Percentiles rank a stretch among this genome's conserved stretches.
phyloP scores from a whole-genome alignment of 2,888 invertebrate species.

The Limulus polyphemus region DNA sequence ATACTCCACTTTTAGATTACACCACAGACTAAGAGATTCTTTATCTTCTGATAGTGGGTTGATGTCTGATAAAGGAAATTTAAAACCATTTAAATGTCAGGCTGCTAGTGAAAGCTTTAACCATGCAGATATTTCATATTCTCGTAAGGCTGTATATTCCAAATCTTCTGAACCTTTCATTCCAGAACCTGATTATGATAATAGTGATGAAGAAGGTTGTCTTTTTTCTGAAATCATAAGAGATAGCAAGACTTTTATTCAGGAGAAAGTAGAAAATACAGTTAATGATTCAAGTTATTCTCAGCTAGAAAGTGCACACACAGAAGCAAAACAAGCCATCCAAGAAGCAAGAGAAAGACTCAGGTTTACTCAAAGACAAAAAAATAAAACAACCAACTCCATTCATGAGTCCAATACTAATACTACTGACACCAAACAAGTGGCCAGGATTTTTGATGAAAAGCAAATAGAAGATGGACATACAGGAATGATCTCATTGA shows the following conservation, averaged over 20 bases:
- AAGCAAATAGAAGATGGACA: no score
- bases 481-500: no score
- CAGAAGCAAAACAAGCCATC: constrained; percentile 23
- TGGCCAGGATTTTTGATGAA: no score
- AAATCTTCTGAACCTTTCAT: constrained; percentile 50
- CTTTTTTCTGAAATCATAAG: no score
- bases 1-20: constrained; percentile 18
- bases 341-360: constrained; percentile 21
- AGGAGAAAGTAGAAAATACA: no score
- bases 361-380: neutral
- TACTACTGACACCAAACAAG: no score
- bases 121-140: constrained; percentile 2
- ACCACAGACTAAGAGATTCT: constrained; percentile 19
- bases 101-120: constrained; percentile 11
- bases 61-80: constrained; percentile 18
- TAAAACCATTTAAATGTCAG: constrained; percentile 19
- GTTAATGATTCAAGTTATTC: no score
- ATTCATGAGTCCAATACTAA: neutral
- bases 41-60: constrained; percentile 22
- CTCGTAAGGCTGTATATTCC: constrained; percentile 5
- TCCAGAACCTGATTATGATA: constrained; percentile 78
- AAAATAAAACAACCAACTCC: neutral
- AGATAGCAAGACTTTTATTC: no score
- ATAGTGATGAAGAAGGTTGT: constrained; percentile 54
- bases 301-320: constrained; percentile 11